Evolutionary conservation across 2,888 invertebrate genomes (phyloP), one percentile per base, ranked within the genome.

Genomic region (Eulithis testata): DNA sequence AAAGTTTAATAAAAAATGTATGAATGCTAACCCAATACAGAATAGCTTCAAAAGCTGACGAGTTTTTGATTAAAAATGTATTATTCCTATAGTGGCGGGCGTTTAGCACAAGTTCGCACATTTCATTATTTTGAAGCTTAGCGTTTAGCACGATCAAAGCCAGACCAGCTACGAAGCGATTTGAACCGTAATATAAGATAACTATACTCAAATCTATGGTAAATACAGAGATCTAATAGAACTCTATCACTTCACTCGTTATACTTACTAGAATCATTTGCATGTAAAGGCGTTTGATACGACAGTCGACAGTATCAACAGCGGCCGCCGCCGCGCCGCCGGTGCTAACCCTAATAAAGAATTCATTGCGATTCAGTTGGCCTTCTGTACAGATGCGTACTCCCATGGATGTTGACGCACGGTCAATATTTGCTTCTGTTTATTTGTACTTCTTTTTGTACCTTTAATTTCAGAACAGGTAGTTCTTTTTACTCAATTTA

Each of bases 371-470:
- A 60, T 62, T 59, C 60, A 36, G 37, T 56, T 73, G 76, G 62
- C 82, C 82, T 79, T 70, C 66, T n/a, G 11, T 37, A 57, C 82
- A 80, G 55, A 72, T 76, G 80, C 65, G 63, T 37, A 51, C 68
- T 81, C 80, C 73, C 82, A 81, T 74, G 59, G 53, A 60, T 14
- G 52, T 58, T 53, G 61, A 50, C 55, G 36, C 44, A 67, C 54
- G 69, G 71, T 57, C 63, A 55, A 70, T 60, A 69, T 69, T 65
- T 58, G 40, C 57, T 59, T 7, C 60, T 44, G 65, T 69, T 63
- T 68, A 53, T 70, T 62, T 71, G 12, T 69, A 73, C 51, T 44
- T 47, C 36, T n/a, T 60, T 56, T 40, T 40, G 57, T 58, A 63
- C 57, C 44, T 58, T 54, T 61, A 40, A 21, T 49, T 54, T n/a